Evolutionary conservation across 2,113 vertebrate genomes (phyloP), one percentile per base, ranked within the genome.

Genomic region (Vanacampus margaritifer): DNA sequence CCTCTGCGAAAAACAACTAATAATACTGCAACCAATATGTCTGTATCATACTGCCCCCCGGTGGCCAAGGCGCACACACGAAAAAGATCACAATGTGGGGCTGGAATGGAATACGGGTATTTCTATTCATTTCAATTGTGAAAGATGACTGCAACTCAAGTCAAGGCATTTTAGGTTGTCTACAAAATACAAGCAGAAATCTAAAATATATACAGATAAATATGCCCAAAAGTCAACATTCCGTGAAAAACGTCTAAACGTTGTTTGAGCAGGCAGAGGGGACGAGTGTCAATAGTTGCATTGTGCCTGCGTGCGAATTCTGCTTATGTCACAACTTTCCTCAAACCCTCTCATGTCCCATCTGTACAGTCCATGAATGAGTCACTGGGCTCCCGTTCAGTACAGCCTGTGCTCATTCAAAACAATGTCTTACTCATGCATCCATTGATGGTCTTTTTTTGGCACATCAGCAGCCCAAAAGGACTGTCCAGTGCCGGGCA

Each of bases 361-460:
- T 64, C 53, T 67, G 68, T 67, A 28, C 46, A 69, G 45, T 67
- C 45, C 67, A 51, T 51, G 64, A 74, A 84, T 74, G 75, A 75
- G 51, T 77, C 72, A 46, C 48, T 39, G 37, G 24, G 58, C 58
- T 56, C 23, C 23, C 16, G 50, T 24, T 72, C 41, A 24, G 32
- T 9, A 79, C 73, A 76, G 32, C 41, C 60, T 71, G 79, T 83
- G 56, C 83, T 83, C 72, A 64, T 83, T 79, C 72, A 75, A 69
- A 70, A 65, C 64, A 64, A 35, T 57, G 45, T 59, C 72, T 57
- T 39, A 76, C 45, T 23, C 28, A 61, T 62, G 54, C 36, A 0
- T 28, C 64, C 67, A 67, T 67, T 26, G 54, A 68, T 64, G 17
- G 41, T 12, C 37, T 32, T 32, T 32, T n/a, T 17, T 0, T 1